phyloP scores from a whole-genome alignment of 2,888 invertebrate species.

The Balanococcus diminutus region DNA sequence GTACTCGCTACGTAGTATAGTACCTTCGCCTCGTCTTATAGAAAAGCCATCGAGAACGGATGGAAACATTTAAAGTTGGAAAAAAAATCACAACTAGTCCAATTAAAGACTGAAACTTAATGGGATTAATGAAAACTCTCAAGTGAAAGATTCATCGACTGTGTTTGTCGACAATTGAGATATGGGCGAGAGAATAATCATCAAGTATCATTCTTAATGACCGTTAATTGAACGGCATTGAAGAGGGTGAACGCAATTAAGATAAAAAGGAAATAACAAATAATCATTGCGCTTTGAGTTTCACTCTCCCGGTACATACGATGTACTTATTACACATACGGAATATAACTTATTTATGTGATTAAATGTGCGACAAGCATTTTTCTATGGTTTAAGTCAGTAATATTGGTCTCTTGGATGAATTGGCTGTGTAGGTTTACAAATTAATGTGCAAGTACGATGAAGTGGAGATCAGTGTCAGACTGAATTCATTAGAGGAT shows the following conservation, averaged over 20 bases:
- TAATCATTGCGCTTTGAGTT: conserved; percentile 50
- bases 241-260: conserved; percentile 52
- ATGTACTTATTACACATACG: background rate
- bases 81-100: conserved; percentile 33
- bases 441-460: background rate
- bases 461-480: no score
- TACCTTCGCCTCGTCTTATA: background rate
- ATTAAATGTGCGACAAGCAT: background rate
- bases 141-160: conserved; percentile 40
- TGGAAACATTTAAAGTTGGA: conserved; percentile 2
- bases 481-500: no score
- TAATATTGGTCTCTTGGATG: no score
- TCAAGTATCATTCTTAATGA: conserved; percentile 50
- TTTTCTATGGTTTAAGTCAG: background rate
- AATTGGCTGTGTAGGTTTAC: background rate
- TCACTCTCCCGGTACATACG: conserved; percentile 17
- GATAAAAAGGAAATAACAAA: conserved; percentile 52
- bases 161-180: conserved; percentile 51
- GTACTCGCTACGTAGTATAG: background rate
- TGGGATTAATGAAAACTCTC: conserved; percentile 46
- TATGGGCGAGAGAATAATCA: conserved; percentile 49
- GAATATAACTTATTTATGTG: background rate
- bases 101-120: conserved; percentile 32
- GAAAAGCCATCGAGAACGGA: conserved; percentile 13
- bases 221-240: conserved; percentile 51